These are phyloP conservation scores for Peromyscus maniculatus DNA, from an alignment of 2,113 vertebrate species.

Conservation along the genomic window DNA sequence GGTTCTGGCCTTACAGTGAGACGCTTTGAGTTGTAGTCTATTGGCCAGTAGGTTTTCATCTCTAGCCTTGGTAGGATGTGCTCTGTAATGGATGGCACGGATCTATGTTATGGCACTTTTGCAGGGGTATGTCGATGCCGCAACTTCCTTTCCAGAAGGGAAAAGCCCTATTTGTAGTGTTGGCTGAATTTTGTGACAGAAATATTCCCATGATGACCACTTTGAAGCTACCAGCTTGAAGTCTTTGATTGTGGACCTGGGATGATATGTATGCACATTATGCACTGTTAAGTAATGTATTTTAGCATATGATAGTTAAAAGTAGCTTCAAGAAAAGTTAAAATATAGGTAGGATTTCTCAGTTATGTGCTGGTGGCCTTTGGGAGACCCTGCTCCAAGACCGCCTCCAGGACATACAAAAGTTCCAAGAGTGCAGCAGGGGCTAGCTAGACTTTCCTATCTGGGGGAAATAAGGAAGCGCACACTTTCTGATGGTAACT, in stretches of 20 bases:
- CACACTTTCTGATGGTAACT: too few relatives aligned
- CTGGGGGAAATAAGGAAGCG: too few relatives aligned
- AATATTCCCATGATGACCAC: background rate
- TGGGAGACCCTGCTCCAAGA: too few relatives aligned
- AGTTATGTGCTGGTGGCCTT: background rate
- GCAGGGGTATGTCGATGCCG: background rate
- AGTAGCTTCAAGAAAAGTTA: background rate
- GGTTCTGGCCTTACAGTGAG: background rate
- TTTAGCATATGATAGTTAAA: fast-evolving
- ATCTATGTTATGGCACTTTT: background rate
- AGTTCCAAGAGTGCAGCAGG: too few relatives aligned
- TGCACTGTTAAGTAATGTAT: fast-evolving
- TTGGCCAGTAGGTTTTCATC: background rate
- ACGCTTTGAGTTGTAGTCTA: background rate
- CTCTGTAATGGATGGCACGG: fast-evolving
- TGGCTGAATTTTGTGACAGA: background rate
- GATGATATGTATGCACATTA: too few relatives aligned
- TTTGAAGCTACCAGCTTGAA: background rate
- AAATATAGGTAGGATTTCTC: background rate
- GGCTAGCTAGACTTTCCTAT: too few relatives aligned
- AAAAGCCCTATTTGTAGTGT: background rate
- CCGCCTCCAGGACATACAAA: too few relatives aligned
- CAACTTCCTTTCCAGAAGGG: background rate
- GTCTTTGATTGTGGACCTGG: background rate
- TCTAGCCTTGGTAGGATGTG: background rate